phyloP scores from a whole-genome alignment of 2,888 invertebrate genomes.

The Periphyllus acericola region DNA sequence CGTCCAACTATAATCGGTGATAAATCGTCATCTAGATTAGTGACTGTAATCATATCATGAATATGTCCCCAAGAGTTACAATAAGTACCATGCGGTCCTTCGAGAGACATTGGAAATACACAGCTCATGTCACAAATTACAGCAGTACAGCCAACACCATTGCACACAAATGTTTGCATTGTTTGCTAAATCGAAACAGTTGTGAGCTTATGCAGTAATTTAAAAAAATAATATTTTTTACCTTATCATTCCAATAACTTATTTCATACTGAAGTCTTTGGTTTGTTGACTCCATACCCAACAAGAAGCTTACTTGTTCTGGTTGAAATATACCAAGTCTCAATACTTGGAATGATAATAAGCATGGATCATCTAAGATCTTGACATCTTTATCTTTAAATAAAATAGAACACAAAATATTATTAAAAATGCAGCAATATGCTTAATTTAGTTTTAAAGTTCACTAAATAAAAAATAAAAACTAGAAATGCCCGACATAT shows the following conservation, averaged over 20 bases:
- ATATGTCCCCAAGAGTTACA: slow-evolving; percentile 85
- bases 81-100: slow-evolving; percentile 82
- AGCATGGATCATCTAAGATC: slow-evolving; percentile 3
- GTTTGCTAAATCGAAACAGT: slow-evolving; percentile 19
- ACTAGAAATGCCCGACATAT: not conserved
- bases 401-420: not conserved
- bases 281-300: slow-evolving; percentile 40
- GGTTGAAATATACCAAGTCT: slow-evolving; percentile 47
- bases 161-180: slow-evolving; percentile 39
- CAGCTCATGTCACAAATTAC: slow-evolving; percentile 68
- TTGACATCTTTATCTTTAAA: slow-evolving; percentile 42
- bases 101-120: slow-evolving; percentile 83
- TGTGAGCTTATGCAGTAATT: not conserved
- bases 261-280: slow-evolving; percentile 35
- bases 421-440: not conserved
- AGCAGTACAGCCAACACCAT: not conserved
- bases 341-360: slow-evolving; percentile 44
- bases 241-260: slow-evolving; percentile 30
- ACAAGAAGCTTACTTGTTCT: slow-evolving; percentile 41
- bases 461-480: not conserved
- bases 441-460: not conserved
- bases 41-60: slow-evolving; percentile 80
- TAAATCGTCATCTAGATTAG: not conserved
- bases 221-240: not conserved
- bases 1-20: not conserved